Base-by-base conservation (phyloP, 2,797 vertebrate genomes). In the Rallus crepitans region DNA sequence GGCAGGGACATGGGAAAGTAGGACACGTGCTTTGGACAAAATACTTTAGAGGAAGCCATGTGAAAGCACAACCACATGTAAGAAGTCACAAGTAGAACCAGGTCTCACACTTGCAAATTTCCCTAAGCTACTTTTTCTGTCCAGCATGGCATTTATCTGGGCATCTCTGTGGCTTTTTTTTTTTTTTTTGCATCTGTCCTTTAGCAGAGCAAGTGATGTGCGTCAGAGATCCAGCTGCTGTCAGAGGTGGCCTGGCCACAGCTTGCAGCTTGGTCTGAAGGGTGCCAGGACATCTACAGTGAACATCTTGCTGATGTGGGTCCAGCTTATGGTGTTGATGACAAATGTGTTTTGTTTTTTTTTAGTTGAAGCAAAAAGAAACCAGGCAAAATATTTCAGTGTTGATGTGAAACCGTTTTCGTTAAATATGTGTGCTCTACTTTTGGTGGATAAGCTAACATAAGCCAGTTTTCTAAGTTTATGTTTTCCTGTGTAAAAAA, bases 51-150 rank as follows among this genome's bases (percentile, higher is more conserved):
- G 68, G n/a, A 92, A 95, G 52, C 56, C 91, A 86, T 76, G 91
- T 88, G 94, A 95, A 93, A 94, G 72, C 72, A 60, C 52, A 84
- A 85, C 86, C 82, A 66, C 87, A 86, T 76, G 72, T 52, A 65
- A 66, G n/a, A 91, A 81, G 14, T 75, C n/a, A n/a, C 30, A 85
- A 70, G 53, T 72, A 50, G 53, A 94, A 70, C 8, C 35, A 48
- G 7, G 17, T 73, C 60, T 93, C 37, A 17, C 5, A 8, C 12
- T 72, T 53, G 15, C 59, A 56, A 39, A 83, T 16, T 48, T 79
- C 28, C 61, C 55, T 56, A 14, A 81, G 52, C 27, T 66, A 30
- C 40, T 69, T 73, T 90, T 89, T 81, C 31, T 84, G 69, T 79
- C 78, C 78, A 78, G 45, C 40, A 47, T 18, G 37, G 30, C 57